Evolutionary conservation across 1,140 invertebrate genomes (phyloP).

Genomic region (Bursaphelenchus mucronatus): DNA sequence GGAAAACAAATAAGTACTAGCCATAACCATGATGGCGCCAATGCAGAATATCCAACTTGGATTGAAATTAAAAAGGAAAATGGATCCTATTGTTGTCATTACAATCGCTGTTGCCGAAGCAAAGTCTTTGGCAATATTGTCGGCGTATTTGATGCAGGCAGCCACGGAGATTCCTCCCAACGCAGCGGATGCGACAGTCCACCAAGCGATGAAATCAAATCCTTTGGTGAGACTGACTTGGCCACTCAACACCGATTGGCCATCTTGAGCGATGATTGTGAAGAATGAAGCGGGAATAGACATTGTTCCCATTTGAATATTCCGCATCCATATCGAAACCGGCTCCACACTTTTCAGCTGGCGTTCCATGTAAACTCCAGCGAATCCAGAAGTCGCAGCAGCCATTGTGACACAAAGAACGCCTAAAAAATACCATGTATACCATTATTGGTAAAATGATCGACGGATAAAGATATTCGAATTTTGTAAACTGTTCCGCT

Average conservation of each 20-base stretch:
- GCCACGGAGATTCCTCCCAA: slow-evolving; percentile 64
- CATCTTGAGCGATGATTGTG: slow-evolving; percentile 27
- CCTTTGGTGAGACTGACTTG: slow-evolving; percentile 64
- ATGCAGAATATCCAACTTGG: not conserved
- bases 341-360: slow-evolving; percentile 81
- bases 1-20: not conserved
- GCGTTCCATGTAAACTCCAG: slow-evolving; percentile 98
- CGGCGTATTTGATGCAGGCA: slow-evolving; percentile 66
- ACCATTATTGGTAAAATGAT: too few relatives aligned
- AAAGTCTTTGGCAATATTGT: slow-evolving; percentile 65
- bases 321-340: slow-evolving; percentile 91
- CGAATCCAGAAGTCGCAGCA: slow-evolving; percentile 81
- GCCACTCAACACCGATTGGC: slow-evolving; percentile 61
- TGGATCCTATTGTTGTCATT: slow-evolving; percentile 63
- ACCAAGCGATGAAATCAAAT: slow-evolving; percentile 63
- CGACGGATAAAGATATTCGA: too few relatives aligned
- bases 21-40: slow-evolving; percentile 10
- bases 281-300: not conserved
- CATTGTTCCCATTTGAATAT: slow-evolving; percentile 69
- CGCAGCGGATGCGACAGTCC: slow-evolving; percentile 62
- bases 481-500: too few relatives aligned
- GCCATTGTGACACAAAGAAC: not conserved
- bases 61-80: slow-evolving; percentile 64
- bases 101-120: slow-evolving; percentile 62
- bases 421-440: not conserved